These are phyloP conservation scores for Mus pahari DNA, from an alignment of 2,113 vertebrate species.

Conservation along the genomic window DNA sequence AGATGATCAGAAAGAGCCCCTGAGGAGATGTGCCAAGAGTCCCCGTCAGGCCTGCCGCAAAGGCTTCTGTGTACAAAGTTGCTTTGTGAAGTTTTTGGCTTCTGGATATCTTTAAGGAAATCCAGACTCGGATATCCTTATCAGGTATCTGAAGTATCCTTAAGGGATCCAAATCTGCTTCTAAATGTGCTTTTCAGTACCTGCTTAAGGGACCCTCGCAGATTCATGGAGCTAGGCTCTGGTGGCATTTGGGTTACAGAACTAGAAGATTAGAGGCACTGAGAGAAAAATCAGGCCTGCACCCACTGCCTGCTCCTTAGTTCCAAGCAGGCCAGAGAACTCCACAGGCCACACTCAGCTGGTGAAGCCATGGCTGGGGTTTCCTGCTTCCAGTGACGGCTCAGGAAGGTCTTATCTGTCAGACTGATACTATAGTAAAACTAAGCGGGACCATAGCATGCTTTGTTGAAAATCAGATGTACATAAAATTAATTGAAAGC, in stretches of 20 bases:
- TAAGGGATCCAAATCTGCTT: not conserved
- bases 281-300: not conserved
- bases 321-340: not conserved
- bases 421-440: not conserved
- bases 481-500: not conserved
- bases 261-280: not conserved
- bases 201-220: not conserved
- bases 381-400: not conserved
- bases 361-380: not conserved
- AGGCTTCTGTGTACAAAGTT: not conserved
- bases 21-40: not conserved
- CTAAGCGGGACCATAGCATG: not conserved
- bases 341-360: not conserved
- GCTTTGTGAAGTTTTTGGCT: not conserved
- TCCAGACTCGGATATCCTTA: too few species aligned
- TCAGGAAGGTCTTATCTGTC: not conserved
- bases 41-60: too few species aligned
- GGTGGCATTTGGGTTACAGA: not conserved
- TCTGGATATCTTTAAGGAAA: not conserved
- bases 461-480: not conserved
- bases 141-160: not conserved
- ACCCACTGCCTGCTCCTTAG: not conserved
- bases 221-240: not conserved
- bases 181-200: not conserved
- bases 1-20: not conserved